Evolutionary conservation across 2,797 vertebrate species (phyloP), one percentile per base, ranked within the genome.

Genomic region (Trachurus trachurus): DNA sequence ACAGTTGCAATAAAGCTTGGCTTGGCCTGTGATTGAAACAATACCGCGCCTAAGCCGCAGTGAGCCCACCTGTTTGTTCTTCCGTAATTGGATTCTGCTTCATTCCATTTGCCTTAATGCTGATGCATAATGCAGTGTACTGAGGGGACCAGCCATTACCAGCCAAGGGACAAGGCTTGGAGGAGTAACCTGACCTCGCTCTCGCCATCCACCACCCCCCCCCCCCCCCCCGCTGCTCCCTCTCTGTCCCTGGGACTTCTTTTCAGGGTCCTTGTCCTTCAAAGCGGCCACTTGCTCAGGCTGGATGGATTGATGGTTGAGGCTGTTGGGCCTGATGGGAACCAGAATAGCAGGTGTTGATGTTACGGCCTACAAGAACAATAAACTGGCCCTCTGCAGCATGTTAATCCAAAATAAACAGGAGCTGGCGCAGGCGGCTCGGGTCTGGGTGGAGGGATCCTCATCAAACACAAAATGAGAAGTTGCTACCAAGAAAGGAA

Each of bases 51-150:
- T 90, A 90, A 93, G 90, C 92, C 84, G 70, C 90, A 6, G 88
- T 92, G 91, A 93, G 90, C 91, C 92, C 92, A 94, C 93, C 94
- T 93, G 94, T 93, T 94, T 93, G 92, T 94, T 94, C 91, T 92
- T 74, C 85, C 70, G 82, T 94, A 93, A 94, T 94, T 94, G 91
- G 92, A 94, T 93, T 94, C 91, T 86, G 90, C 88, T 93, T 92
- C 90, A 84, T 94, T 94, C 93, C 94, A 93, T 94, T 93, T 91
- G 88, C 91, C 87, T 91, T 94, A 94, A 94, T 93, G 90, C 92
- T 89, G 85, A 88, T 94, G 91, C 91, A 93, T 93, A 92, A 94
- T 94, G 91, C 90, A 91, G 90, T 76, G 85, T 70, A 86, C 88
- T 81, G 77, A 93, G 80, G 87, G 89, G 91, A 91, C 86, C 59